Base-by-base conservation (phyloP, 2,797 vertebrate genomes). In the Lophura swinhoii region DNA sequence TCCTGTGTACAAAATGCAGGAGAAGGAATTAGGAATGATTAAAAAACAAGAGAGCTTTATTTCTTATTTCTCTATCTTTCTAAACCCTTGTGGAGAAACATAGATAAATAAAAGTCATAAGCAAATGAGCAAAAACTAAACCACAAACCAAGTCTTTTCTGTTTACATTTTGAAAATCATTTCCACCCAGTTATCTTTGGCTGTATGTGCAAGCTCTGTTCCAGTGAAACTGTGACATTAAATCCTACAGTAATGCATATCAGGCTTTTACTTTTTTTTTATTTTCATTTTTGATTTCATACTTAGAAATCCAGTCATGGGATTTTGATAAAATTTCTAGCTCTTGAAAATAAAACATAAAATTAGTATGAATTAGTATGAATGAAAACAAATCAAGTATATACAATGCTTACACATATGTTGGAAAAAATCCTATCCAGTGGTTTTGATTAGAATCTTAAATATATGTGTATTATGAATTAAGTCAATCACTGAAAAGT, bases 281-380 rank as follows among this genome's bases (percentile, higher is more conserved):
- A 66, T 28, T 79, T 78, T 71, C 48, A 53, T 29, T 87, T 71
- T 81, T 89, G 2, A 53, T 23, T 89, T 88, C 79, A 8, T 9
- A 63, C 41, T 90, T 59, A 63, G 56, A 80, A 68, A 60, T 31
- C 71, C 29, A 90, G 6, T 10, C 1, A 75, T 37, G 11, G 73
- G 41, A 75, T 80, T 83, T 51, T 15, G 29, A 49, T 73, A 80
- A 91, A 72, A 70, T 90, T 9, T 63, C 59, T 89, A 20, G 1
- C 37, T 84, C 16, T 56, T 87, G 48, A 85, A 88, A 94, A 88
- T 93, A 22, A 71, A 22, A 71, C 17, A 74, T 49, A 77, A 59
- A 92, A 70, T 85, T 88, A 92, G 15, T 71, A 79, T n/a, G 37
- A 92, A 70, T 85, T 88, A 92, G 15, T 71, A 79, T n/a, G 37